Evolutionary conservation across 2,797 vertebrate species (phyloP), one percentile per base, ranked within the genome.

Genomic region (Cyclopterus lumpus): DNA sequence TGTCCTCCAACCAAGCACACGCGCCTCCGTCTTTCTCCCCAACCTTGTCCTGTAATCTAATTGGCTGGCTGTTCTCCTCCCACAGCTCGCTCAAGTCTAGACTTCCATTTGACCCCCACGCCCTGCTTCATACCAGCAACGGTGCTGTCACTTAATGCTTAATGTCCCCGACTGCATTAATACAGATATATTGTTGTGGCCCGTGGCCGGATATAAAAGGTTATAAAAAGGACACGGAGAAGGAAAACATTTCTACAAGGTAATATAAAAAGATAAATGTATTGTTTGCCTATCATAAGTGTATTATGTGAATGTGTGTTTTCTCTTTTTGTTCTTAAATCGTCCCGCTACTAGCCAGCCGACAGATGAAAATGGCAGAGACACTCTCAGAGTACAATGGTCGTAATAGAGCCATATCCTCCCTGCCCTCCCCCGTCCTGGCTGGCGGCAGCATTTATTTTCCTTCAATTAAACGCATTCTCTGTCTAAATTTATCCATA

Each of bases 31-130:
- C 46, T 57, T 62, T 61, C 77, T 70, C 67, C 77, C 60, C 64
- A 48, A 73, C 75, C 71, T 62, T 20, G 53, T 73, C 34, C 81
- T 91, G 28, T 92, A 93, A 93, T 93, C 77, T 80, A 89, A 93
- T 92, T 88, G 88, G 81, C 80, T 65, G 78, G 9, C 36, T 71
- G 63, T 34, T 76, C 48, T 82, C 84, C 62, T 53, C 69, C 59
- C 11, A 32, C 77, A 48, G 67, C 77, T 67, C 18, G 26, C 20
- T 32, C 3, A 10, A 8, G 55, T 74, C 67, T 63, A 28, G 53
- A 24, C 53, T 16, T 57, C 44, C 46, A 58, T 81, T 72, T 55
- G 70, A 77, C 62, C 11, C 6, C 54, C 54, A 5, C 62, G 18
- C 58, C 24, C 63, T 46, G 1, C 34, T 14, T 28, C 14, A 44